phyloP scores from a whole-genome alignment of 2,797 vertebrate species.

The Falco novaeseelandiae region DNA sequence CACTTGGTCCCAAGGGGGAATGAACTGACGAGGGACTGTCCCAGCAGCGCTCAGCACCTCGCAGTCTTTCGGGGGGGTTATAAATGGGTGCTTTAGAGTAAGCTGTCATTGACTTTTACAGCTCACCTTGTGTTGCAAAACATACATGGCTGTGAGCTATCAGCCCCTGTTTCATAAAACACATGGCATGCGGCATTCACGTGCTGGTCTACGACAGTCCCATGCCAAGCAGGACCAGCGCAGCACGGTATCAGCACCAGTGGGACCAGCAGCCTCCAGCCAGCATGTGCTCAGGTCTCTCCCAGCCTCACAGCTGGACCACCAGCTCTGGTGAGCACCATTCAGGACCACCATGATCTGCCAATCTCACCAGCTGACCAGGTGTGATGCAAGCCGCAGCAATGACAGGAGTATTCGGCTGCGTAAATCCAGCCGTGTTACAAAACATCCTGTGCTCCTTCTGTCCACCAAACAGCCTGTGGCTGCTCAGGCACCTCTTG shows the following conservation, averaged over 20 bases:
- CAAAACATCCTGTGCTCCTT: neutral
- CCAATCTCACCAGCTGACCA: neutral
- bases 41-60: neutral
- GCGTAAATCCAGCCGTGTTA: neutral
- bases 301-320: neutral
- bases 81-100: neutral
- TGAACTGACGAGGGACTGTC: neutral
- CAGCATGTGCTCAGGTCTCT: rapidly evolving
- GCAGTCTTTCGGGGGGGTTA: neutral
- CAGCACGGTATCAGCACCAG: neutral
- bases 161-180: neutral
- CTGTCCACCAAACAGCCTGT: neutral
- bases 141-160: rapidly evolving
- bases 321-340: rapidly evolving
- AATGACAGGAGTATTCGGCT: neutral
- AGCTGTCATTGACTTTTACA: neutral
- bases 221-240: neutral
- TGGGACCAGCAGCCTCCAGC: neutral
- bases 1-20: neutral
- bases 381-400: neutral
- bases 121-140: neutral
- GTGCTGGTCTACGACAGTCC: rapidly evolving
- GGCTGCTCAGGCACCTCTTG: neutral
- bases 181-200: neutral
- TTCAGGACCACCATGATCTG: neutral